phyloP scores from a whole-genome alignment of 2,888 invertebrate genomes.

The Julus scanicus region DNA sequence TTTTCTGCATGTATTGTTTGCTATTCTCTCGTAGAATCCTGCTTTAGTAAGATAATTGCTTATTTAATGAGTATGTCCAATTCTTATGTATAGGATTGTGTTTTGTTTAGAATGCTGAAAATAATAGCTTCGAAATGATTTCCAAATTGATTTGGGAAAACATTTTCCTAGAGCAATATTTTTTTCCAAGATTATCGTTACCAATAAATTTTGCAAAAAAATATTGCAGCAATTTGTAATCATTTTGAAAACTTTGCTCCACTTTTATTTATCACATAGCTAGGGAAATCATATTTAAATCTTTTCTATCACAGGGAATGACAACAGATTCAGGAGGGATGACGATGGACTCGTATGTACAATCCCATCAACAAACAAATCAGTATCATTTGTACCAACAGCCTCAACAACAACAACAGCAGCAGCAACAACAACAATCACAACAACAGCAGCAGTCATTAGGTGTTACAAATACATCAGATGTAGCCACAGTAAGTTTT shows the following conservation, averaged over 20 bases:
- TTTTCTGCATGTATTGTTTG: not conserved
- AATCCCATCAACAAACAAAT: conserved; percentile 59
- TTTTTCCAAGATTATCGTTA: too few species aligned
- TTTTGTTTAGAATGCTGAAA: too few species aligned
- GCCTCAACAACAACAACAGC: conserved; percentile 51
- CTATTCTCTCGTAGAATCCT: not conserved
- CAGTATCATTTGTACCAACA: conserved; percentile 59
- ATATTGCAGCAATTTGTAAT: not conserved
- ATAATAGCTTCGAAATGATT: not conserved
- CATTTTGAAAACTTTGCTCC: not conserved
- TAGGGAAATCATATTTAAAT: not conserved
- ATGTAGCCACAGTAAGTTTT: conserved; percentile 51
- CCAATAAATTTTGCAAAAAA: not conserved
- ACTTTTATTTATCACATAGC: not conserved
- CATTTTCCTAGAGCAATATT: too few species aligned
- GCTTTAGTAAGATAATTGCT: not conserved
- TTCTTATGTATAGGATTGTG: too few species aligned
- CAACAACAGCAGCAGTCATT: conserved; percentile 54
- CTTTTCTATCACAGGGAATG: conserved; percentile 51
- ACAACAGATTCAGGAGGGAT: conserved; percentile 53
- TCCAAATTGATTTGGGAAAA: not conserved
- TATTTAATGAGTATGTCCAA: too few species aligned
- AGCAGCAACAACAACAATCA: conserved; percentile 41
- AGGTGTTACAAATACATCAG: conserved; percentile 51
- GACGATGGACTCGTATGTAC: conserved; percentile 55